A percentile compares a stretch with the other conserved stretches of the same genome.
Evolutionary conservation across 2,113 vertebrate species (phyloP).

Genomic region (Bos indicus): DNA sequence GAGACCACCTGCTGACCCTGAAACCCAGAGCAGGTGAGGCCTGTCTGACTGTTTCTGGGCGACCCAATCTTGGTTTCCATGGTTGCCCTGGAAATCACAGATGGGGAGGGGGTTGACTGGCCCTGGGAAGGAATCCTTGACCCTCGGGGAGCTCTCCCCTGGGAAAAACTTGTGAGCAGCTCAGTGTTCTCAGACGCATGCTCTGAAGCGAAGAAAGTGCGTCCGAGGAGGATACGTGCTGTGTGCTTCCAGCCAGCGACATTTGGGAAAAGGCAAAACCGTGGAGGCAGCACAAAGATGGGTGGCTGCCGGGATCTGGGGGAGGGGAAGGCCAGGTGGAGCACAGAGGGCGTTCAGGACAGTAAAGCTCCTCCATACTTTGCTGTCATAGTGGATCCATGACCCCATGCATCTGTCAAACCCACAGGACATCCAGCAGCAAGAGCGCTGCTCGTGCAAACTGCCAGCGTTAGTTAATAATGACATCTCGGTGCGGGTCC

Average conservation of each 20-base stretch:
- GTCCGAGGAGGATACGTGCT: rapidly evolving
- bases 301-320: too few species aligned
- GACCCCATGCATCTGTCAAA: rapidly evolving
- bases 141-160: not conserved
- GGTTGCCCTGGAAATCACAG: slow-evolving; percentile 57
- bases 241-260: rapidly evolving
- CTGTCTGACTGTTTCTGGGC: slow-evolving; percentile 52
- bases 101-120: not conserved
- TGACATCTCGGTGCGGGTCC: rapidly evolving
- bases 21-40: slow-evolving; percentile 74
- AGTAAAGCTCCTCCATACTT: rapidly evolving
- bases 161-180: not conserved
- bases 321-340: rapidly evolving
- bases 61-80: slow-evolving; percentile 76
- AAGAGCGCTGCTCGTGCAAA: rapidly evolving
- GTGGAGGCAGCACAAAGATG: rapidly evolving
- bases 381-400: rapidly evolving
- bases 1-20: slow-evolving; percentile 4
- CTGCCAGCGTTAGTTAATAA: rapidly evolving
- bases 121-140: not conserved
- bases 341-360: rapidly evolving
- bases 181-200: rapidly evolving
- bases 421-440: not conserved
- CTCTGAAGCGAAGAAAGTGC: not conserved
- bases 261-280: not conserved